Evolutionary conservation across 1,140 invertebrate species (phyloP).

Genomic region (Vollenhovia emeryi): DNA sequence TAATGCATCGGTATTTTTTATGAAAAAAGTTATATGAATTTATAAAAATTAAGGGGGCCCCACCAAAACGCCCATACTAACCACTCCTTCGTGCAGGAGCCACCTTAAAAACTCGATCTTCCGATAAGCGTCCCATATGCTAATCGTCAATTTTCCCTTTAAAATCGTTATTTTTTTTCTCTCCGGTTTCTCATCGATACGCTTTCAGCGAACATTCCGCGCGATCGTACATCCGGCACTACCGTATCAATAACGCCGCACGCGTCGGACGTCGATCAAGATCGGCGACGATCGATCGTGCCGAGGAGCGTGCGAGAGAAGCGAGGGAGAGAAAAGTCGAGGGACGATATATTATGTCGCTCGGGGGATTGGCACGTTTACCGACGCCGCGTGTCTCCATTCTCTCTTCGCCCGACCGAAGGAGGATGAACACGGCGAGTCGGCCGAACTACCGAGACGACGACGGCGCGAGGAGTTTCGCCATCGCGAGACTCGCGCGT

Average conservation of each 20-base stretch:
- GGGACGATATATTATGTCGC: slow-evolving; percentile 23
- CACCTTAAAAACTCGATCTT: not conserved
- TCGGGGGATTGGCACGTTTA: slow-evolving; percentile 28
- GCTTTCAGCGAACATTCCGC: not conserved
- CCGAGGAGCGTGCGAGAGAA: not conserved
- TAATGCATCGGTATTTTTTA: too few species aligned
- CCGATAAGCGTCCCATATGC: not conserved
- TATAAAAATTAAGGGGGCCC: too few species aligned
- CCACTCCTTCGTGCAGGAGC: too few species aligned
- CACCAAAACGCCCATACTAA: too few species aligned
- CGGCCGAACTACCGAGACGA: slow-evolving; percentile 36
- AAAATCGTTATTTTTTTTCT: not conserved
- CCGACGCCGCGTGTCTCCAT: slow-evolving; percentile 14
- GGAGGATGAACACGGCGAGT: slow-evolving; percentile 29
- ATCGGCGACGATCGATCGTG: slow-evolving; percentile 5
- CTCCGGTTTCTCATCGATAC: not conserved
- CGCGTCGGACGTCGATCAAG: slow-evolving; percentile 1
- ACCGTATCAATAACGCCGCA: not conserved
- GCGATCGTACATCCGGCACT: not conserved
- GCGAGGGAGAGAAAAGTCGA: not conserved
- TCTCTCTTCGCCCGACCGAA: slow-evolving; percentile 2
- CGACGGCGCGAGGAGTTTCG: slow-evolving; percentile 10
- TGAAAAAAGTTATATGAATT: too few species aligned
- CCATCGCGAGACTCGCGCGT: not conserved
- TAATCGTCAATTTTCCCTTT: not conserved